Evolutionary conservation across 2,113 vertebrate species (phyloP).

Genomic region (Archilochus colubris): DNA sequence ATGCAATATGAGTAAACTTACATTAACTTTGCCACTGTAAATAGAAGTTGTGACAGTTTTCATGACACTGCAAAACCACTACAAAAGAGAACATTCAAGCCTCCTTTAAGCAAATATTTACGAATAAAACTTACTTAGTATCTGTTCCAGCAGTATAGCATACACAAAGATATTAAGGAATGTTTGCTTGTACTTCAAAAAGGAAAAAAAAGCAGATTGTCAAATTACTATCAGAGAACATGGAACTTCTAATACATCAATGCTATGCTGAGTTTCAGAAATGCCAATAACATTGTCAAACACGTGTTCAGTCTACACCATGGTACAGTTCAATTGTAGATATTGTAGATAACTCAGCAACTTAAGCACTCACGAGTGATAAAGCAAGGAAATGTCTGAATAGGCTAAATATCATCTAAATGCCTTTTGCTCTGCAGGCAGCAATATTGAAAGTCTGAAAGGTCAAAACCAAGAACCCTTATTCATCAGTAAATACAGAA

Average conservation of each 20-base stretch:
- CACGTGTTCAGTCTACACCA: rapidly evolving
- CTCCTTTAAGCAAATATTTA: background rate
- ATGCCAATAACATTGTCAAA: background rate
- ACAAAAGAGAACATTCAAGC: background rate
- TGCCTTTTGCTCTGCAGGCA: background rate
- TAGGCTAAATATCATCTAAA: background rate
- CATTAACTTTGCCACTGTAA: background rate
- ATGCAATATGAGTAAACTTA: background rate
- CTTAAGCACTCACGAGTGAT: background rate
- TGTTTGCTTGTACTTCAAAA: conserved; percentile 20
- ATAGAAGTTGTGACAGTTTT: background rate
- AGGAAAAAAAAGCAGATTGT: conserved; percentile 18
- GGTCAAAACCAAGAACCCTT: background rate
- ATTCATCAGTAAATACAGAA: background rate
- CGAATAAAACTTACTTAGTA: background rate
- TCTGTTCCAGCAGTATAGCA: background rate
- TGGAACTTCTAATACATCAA: background rate
- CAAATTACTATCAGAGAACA: background rate
- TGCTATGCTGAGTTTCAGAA: rapidly evolving
- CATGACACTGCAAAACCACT: background rate
- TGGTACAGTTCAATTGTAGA: background rate
- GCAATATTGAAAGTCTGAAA: background rate
- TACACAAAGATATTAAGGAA: background rate
- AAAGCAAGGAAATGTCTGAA: background rate
- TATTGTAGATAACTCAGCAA: background rate